Evolutionary conservation across 1,140 invertebrate genomes (phyloP).

Genomic region (Rhagoletis pomonella): DNA sequence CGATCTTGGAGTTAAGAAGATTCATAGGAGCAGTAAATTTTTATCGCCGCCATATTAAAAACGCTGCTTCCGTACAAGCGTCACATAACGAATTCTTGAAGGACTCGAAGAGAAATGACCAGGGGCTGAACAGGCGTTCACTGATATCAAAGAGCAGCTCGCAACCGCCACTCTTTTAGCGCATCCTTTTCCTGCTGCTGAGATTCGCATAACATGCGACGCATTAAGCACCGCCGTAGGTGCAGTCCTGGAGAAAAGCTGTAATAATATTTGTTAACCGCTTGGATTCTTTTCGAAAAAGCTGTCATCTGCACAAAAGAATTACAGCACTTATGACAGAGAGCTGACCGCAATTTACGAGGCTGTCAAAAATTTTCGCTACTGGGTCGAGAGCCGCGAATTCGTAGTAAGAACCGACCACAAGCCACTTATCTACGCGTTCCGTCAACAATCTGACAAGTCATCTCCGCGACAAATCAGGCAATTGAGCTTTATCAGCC

Average conservation of each 20-base stretch:
- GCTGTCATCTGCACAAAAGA: slow-evolving; percentile 63
- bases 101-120: slow-evolving; percentile 36
- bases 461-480: not conserved
- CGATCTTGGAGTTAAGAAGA: slow-evolving; percentile 28
- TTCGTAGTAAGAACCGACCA: slow-evolving; percentile 69
- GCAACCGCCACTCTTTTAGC: slow-evolving; percentile 29
- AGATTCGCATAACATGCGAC: slow-evolving; percentile 59
- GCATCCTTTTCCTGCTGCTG: slow-evolving; percentile 8
- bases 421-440: slow-evolving; percentile 63
- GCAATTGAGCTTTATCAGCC: not conserved
- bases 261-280: slow-evolving; percentile 62
- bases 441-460: not conserved
- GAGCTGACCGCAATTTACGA: slow-evolving; percentile 70
- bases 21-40: slow-evolving; percentile 40
- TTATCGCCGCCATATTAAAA: slow-evolving; percentile 15
- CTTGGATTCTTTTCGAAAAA: slow-evolving; percentile 71
- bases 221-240: slow-evolving; percentile 72
- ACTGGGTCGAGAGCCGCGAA: not conserved
- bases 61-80: slow-evolving; percentile 3
- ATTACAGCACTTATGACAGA: slow-evolving; percentile 70
- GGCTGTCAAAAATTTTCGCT: slow-evolving; percentile 65
- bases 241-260: slow-evolving; percentile 70
- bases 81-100: slow-evolving; percentile 21
- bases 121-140: slow-evolving; percentile 10
- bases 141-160: slow-evolving; percentile 19